phyloP scores from a whole-genome alignment of 1,140 invertebrate genomes.

The Zaprionus inermis region DNA sequence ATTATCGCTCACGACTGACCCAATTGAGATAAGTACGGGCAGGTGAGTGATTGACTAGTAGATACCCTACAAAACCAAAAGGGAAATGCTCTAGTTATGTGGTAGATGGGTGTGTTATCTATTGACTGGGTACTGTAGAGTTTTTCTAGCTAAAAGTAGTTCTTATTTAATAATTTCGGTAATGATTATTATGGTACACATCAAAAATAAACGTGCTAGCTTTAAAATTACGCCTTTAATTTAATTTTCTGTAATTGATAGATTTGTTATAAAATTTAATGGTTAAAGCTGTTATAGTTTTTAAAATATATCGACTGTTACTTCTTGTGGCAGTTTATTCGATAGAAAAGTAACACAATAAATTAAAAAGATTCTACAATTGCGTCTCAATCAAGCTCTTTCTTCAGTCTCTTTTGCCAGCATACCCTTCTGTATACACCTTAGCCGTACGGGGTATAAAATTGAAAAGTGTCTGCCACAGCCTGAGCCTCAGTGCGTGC shows the following conservation, averaged over 20 bases:
- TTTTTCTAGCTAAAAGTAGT: too few relatives aligned
- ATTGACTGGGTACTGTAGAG: neutral
- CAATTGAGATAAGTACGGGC: slow-evolving; percentile 47
- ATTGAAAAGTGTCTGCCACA: slow-evolving; percentile 46
- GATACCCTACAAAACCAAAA: slow-evolving; percentile 15
- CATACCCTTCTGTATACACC: neutral
- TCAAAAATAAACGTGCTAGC: too few relatives aligned
- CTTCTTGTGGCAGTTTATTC: too few relatives aligned
- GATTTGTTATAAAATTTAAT: too few relatives aligned
- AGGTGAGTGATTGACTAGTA: neutral
- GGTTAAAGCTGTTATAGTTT: too few relatives aligned
- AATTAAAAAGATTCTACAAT: too few relatives aligned
- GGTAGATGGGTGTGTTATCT: neutral
- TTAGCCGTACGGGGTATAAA: slow-evolving; percentile 26
- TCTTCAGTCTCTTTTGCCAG: neutral
- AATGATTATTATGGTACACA: too few relatives aligned
- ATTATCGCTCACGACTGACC: slow-evolving; percentile 60
- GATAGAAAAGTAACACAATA: too few relatives aligned
- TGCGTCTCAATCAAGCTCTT: neutral
- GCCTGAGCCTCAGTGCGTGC: slow-evolving; percentile 52
- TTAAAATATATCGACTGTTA: too few relatives aligned
- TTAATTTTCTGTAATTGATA: too few relatives aligned
- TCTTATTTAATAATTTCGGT: too few relatives aligned
- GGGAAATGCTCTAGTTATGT: slow-evolving; percentile 6
- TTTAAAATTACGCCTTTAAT: too few relatives aligned